Evolutionary conservation across 2,113 vertebrate species (phyloP).

Genomic region (Vulpes vulpes): DNA sequence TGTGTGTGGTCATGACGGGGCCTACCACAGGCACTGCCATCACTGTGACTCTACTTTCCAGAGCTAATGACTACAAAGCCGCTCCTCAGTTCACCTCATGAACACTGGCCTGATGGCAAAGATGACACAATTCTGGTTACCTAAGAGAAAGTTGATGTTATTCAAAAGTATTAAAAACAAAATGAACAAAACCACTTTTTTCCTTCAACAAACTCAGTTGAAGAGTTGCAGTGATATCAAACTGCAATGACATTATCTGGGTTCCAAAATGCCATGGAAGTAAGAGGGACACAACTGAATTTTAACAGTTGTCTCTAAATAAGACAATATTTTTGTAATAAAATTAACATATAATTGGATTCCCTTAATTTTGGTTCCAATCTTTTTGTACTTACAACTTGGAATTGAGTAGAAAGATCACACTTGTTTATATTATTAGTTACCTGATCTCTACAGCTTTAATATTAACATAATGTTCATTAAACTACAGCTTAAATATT

Average conservation of each 20-base stretch:
- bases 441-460: neutral
- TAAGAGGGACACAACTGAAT: neutral
- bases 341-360: neutral
- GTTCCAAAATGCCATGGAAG: neutral
- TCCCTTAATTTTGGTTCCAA: neutral
- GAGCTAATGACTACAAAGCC: neutral
- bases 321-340: neutral
- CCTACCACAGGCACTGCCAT: neutral
- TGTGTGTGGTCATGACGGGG: neutral
- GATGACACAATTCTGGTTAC: neutral
- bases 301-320: neutral
- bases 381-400: neutral
- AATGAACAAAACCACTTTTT: neutral
- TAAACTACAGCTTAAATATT: neutral
- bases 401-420: conserved; percentile 17
- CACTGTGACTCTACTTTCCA: neutral
- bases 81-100: neutral
- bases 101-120: neutral
- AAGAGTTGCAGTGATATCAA: neutral
- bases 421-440: neutral
- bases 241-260: neutral
- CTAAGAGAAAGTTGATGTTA: neutral
- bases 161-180: neutral
- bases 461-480: neutral
- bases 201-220: neutral